Evolutionary conservation across 2,888 invertebrate species (phyloP), one percentile per base, ranked within the genome.

Genomic region (Conistra vaccinii): DNA sequence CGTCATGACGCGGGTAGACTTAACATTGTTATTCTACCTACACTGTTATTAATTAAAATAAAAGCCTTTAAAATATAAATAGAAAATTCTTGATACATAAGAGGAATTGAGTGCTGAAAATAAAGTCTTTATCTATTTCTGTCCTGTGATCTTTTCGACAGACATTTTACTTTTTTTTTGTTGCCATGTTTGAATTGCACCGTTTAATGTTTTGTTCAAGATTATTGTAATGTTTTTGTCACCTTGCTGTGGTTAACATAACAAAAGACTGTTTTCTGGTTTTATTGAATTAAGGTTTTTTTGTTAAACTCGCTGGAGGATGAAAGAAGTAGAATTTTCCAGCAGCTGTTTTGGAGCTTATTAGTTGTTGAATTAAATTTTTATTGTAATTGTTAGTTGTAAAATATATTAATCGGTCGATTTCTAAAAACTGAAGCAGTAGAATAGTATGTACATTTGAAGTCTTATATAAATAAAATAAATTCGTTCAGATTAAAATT

Each of bases 221-320:
- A 39, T n/a, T 14, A 67, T 55, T 79, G 65, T 83, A 1, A 26
- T 9, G 12, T 76, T 82, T 84, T 76, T 74, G 55, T 74, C n/a
- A 60, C 55, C 45, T 68, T 12, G 23, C 9, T 67, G 74, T 12
- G 57, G 80, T 84, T 63, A 57, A 55, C 12, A 3, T 26, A 26
- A 72, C 58, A 84, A 84, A 76, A 84, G 69, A 42, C n/a, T 58
- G n/a, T 71, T 63, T 60, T 69, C 53, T 76, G 29, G 53, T 39
- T 62, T 29, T 72, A 72, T 67, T 69, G 53, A 72, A 69, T 67
- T 66, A 61, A 45, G 3, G 7, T 51, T 63, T 61, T 78, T 57
- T 62, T 58, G 9, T 12, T 7, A 29, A 45, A 48, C 17, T 68
- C 2, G 6, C 3, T 74, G 57, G 0, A 29, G 12, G 20, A 61